These are phyloP conservation scores for Phataginus tetradactyla DNA, from an alignment of 2,797 vertebrate genomes.

Conservation along the genomic window DNA sequence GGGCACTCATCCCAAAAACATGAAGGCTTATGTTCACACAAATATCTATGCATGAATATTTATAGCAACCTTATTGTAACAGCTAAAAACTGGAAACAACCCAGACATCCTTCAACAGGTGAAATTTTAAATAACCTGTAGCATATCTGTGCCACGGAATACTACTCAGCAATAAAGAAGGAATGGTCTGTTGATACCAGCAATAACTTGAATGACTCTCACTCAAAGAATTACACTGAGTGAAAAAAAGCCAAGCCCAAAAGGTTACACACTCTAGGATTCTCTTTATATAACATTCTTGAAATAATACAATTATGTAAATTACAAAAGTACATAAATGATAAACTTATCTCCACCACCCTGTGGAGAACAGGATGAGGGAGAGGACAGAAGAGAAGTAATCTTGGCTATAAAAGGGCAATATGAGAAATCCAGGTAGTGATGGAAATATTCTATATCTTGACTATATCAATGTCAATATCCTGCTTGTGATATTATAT, in stretches of 20 bases:
- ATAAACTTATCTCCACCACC: too few relatives aligned
- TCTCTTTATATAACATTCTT: background rate
- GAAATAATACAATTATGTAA: background rate
- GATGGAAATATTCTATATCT: background rate
- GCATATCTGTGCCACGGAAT: background rate
- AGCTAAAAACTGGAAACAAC: background rate
- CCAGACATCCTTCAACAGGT: background rate
- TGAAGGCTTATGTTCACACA: background rate
- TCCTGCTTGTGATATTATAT: background rate
- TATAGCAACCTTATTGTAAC: background rate
- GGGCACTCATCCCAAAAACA: background rate
- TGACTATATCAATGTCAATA: background rate
- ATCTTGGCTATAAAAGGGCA: background rate
- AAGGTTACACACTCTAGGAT: background rate
- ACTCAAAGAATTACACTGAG: background rate
- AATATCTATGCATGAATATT: background rate
- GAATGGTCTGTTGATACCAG: background rate
- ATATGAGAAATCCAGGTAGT: background rate
- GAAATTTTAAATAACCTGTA: background rate
- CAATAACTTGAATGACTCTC: background rate
- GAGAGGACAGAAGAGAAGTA: background rate
- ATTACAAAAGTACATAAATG: too few relatives aligned
- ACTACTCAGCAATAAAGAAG: background rate
- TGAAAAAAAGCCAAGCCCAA: background rate
- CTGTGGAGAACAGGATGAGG: background rate